Evolutionary conservation across 2,888 invertebrate genomes (phyloP).

Genomic region (Poecilobothrus nobilitatus): DNA sequence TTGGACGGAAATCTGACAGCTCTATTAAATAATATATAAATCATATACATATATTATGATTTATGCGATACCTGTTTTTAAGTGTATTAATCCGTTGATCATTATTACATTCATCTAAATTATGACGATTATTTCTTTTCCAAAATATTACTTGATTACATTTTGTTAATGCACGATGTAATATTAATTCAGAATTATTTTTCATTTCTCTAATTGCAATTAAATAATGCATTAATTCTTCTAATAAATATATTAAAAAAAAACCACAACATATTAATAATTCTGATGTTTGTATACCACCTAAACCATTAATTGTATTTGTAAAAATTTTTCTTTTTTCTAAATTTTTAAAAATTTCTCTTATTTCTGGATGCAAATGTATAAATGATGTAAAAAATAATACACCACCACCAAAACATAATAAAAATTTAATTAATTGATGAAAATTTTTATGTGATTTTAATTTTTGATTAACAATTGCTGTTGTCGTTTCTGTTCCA

Average conservation of each 20-base stretch:
- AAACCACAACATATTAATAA: slow-evolving; percentile 67
- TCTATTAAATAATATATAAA: too few species aligned
- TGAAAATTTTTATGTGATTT: neutral
- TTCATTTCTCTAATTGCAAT: neutral
- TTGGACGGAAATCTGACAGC: too few species aligned
- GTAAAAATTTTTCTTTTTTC: slow-evolving; percentile 2
- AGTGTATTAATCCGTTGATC: neutral
- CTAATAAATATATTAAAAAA: slow-evolving; percentile 68
- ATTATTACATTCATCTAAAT: neutral
- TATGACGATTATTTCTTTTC: neutral
- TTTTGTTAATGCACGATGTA: slow-evolving; percentile 23
- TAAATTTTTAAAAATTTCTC: slow-evolving; percentile 5
- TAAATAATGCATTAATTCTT: slow-evolving; percentile 59
- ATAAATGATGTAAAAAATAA: slow-evolving; percentile 71
- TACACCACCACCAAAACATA: slow-evolving; percentile 81
- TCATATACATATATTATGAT: too few species aligned
- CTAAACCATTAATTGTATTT: slow-evolving; percentile 3
- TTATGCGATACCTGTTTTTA: neutral
- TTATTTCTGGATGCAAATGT: slow-evolving; percentile 71
- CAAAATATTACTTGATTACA: neutral
- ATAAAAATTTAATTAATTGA: slow-evolving; percentile 45
- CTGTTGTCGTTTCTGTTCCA: neutral
- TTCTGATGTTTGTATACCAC: slow-evolving; percentile 56
- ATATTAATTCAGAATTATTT: slow-evolving; percentile 2
- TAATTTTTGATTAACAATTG: neutral